Evolutionary conservation across 37 sponge, comb jelly and placozoan genomes (phyloP).

Genomic region (Bolinopsis microptera): DNA sequence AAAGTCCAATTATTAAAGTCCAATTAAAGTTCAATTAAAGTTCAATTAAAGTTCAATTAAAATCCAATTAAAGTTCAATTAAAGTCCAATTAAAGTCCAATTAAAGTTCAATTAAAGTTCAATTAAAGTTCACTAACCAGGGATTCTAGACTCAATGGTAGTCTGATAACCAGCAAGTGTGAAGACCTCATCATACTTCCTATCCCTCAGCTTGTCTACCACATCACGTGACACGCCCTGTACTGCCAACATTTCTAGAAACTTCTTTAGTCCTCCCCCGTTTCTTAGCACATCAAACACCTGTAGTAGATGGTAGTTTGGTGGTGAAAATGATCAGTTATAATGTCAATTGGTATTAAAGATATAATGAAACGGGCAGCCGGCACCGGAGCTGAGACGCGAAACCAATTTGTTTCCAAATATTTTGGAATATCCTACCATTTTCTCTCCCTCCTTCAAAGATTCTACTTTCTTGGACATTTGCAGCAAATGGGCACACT

Average conservation of each 20-base stretch:
- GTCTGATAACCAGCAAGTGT: background rate
- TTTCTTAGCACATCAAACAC: background rate
- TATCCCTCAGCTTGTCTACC: background rate
- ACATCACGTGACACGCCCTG: constrained; percentile 3
- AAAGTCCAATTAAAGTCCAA: too few relatives aligned
- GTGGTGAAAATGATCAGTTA: background rate
- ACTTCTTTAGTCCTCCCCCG: background rate
- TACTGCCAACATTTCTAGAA: constrained; percentile 19
- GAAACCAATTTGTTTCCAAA: too few relatives aligned
- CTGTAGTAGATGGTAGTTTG: constrained; percentile 9
- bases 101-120: too few relatives aligned
- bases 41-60: too few relatives aligned
- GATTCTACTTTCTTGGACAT: constrained; percentile 5
- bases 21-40: too few relatives aligned
- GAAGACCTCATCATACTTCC: background rate
- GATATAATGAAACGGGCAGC: too few relatives aligned
- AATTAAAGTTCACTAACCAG: too few relatives aligned
- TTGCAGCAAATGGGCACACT: constrained; percentile 35
- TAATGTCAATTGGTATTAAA: too few relatives aligned
- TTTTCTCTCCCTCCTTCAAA: background rate
- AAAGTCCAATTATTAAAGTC: too few relatives aligned
- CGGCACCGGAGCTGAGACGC: too few relatives aligned
- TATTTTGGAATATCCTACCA: too few relatives aligned
- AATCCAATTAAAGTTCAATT: too few relatives aligned
- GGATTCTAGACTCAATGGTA: background rate